Conservation (phyloP, 1,140 invertebrate species). For the Lordiphosa clarofinis region DNA sequence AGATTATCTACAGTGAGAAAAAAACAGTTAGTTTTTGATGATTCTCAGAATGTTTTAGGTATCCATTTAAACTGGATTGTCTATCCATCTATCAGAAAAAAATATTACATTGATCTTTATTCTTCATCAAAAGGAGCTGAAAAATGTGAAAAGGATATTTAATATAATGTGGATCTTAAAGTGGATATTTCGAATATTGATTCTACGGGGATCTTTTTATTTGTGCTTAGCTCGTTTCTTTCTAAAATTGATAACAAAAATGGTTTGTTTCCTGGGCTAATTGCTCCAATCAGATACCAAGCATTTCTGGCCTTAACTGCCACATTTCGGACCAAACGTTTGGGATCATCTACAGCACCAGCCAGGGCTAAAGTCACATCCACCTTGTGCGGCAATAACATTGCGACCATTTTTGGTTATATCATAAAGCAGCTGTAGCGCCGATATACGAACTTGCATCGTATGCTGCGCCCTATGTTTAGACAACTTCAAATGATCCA, state of each 20-base stretch:
- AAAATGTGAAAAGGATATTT: no score
- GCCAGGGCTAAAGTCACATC: constrained; percentile 84
- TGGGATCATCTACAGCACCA: constrained; percentile 88
- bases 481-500: constrained; percentile 83
- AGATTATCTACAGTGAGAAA: no score
- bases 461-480: constrained; percentile 80
- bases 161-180: no score
- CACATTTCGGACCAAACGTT: constrained; percentile 88
- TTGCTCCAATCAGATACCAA: constrained; percentile 85
- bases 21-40: no score
- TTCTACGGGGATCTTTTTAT: no score
- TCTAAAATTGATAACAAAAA: constrained; percentile 35
- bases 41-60: no score
- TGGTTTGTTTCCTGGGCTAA: constrained; percentile 30
- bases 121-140: no score
- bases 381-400: constrained; percentile 83
- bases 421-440: constrained; percentile 84
- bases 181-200: no score
- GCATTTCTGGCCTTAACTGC: constrained; percentile 86
- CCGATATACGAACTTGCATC: constrained; percentile 86
- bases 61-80: no score
- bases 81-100: no score
- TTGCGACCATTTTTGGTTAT: constrained; percentile 83
- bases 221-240: constrained; percentile 19
- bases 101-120: no score